Percentiles rank a stretch among this genome's conserved stretches.
phyloP scores from a whole-genome alignment of 2,113 vertebrate genomes.

The Xerus inauris region DNA sequence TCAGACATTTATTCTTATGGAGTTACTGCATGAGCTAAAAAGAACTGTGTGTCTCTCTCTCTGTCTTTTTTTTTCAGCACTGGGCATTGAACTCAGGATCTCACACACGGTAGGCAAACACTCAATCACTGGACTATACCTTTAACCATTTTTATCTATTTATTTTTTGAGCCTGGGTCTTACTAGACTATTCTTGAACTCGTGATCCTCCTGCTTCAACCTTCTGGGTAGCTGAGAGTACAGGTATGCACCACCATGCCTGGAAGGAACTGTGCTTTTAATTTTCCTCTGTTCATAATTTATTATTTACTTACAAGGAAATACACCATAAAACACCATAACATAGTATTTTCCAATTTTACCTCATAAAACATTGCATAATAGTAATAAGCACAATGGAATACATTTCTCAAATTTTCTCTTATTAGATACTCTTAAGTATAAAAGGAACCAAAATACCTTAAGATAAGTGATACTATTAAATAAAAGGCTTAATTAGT shows the following conservation, averaged over 20 bases:
- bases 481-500: not conserved
- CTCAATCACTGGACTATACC: not conserved
- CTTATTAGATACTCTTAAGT: not conserved
- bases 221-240: not conserved
- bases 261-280: not conserved
- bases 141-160: not conserved
- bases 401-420: not conserved
- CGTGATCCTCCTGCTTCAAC: not conserved
- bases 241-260: not conserved
- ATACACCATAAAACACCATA: not conserved
- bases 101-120: not conserved
- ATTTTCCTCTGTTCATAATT: not conserved
- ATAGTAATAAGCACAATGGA: conserved; percentile 13
- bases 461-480: not conserved
- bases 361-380: not conserved
- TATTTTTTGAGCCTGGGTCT: not conserved
- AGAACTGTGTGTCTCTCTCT: not conserved
- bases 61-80: not conserved
- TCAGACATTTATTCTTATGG: conserved; percentile 3
- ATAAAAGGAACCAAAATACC: not conserved
- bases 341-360: conserved; percentile 20
- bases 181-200: not conserved
- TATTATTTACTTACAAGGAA: conserved; percentile 23
- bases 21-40: not conserved
- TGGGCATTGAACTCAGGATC: not conserved